Percentiles rank a stretch among this genome's conserved stretches.
These are phyloP conservation scores for Acronicta alni DNA, from an alignment of 2,888 invertebrate species.

Conservation along the genomic window DNA sequence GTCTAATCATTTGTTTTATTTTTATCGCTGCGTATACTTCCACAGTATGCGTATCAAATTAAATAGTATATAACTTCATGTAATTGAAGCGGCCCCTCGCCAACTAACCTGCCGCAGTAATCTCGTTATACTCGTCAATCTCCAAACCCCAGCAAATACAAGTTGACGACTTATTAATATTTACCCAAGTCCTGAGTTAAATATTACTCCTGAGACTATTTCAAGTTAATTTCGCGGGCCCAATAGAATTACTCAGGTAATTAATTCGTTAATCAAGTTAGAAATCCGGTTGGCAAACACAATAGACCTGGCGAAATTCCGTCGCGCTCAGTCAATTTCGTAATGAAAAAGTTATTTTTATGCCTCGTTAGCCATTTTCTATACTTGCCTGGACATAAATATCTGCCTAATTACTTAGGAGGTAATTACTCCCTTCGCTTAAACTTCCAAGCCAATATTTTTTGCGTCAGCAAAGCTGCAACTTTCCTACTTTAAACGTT, in stretches of 20 bases:
- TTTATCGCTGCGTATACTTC: too few relatives aligned
- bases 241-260: conserved; percentile 67
- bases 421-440: conserved; percentile 36
- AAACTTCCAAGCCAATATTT: conserved; percentile 31
- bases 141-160: conserved; percentile 46
- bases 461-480: conserved; percentile 30
- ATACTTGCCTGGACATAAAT: conserved; percentile 37
- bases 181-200: conserved; percentile 56
- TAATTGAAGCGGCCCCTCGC: conserved; percentile 1
- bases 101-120: conserved; percentile 38
- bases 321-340: conserved; percentile 55
- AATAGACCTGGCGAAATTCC: conserved; percentile 63
- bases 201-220: conserved; percentile 63
- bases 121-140: conserved; percentile 32
- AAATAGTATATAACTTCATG: neutral
- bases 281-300: conserved; percentile 71
- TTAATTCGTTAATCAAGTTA: conserved; percentile 76
- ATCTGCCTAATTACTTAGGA: conserved; percentile 28
- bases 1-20: too few relatives aligned
- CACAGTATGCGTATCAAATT: too few relatives aligned
- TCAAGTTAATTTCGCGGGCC: conserved; percentile 68
- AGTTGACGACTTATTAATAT: conserved; percentile 55
- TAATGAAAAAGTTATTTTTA: conserved; percentile 61
- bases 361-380: conserved; percentile 52
- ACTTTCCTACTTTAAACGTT: conserved; percentile 28